A percentile compares a stretch with the other conserved stretches of the same genome.
Evolutionary conservation across 2,888 invertebrate species (phyloP).

Genomic region (Xestia sexstrigata): DNA sequence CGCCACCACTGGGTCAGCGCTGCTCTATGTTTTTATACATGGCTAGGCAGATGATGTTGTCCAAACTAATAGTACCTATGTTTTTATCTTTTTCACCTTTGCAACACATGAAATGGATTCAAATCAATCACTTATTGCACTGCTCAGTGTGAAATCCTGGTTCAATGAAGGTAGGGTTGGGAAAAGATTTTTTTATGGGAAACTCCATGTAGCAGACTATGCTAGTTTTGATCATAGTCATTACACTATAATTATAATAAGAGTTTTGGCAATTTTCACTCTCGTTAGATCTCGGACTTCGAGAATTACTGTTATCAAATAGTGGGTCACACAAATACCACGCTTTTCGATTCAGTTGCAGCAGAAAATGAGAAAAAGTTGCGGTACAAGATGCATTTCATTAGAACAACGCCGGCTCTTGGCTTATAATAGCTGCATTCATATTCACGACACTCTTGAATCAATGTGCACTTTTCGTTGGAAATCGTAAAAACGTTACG

Average conservation of each 20-base stretch:
- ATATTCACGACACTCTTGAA: slow-evolving; percentile 8
- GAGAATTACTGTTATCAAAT: not conserved
- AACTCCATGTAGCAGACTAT: not conserved
- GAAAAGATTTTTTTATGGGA: not conserved
- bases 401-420: slow-evolving; percentile 15
- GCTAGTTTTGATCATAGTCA: too few species aligned
- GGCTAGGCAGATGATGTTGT: too few species aligned
- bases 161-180: too few species aligned
- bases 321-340: not conserved
- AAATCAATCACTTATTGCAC: too few species aligned
- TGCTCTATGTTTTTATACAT: too few species aligned
- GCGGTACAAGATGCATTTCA: not conserved
- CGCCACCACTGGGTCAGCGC: too few species aligned
- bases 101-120: not conserved
- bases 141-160: too few species aligned
- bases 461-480: slow-evolving; percentile 7
- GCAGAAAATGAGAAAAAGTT: not conserved
- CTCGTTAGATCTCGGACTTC: not conserved
- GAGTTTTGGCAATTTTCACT: not conserved
- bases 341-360: not conserved
- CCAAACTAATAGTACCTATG: too few species aligned
- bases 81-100: not conserved
- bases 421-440: not conserved
- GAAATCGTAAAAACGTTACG: slow-evolving; percentile 18
- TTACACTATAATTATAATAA: too few species aligned